phyloP scores from a whole-genome alignment of 2,888 invertebrate species.

The Hypena proboscidalis region DNA sequence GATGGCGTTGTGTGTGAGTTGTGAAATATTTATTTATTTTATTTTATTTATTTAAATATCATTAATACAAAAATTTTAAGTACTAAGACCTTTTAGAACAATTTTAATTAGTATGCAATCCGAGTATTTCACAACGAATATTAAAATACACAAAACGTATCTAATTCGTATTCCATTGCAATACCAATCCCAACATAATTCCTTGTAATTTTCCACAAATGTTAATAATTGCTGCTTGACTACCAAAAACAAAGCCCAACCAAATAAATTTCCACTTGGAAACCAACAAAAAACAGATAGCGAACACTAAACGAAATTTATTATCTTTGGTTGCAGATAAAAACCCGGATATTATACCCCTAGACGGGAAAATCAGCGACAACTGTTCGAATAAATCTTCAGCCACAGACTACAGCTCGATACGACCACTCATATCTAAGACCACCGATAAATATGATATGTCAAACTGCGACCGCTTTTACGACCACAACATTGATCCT shows the following conservation, averaged over 20 bases:
- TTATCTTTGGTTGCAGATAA: slow-evolving; percentile 65
- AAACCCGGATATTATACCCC: slow-evolving; percentile 80
- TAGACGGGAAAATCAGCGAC: slow-evolving; percentile 80
- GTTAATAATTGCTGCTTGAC: slow-evolving; percentile 9
- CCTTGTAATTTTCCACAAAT: slow-evolving; percentile 4
- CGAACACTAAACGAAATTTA: slow-evolving; percentile 29
- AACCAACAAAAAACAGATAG: slow-evolving; percentile 24
- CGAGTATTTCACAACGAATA: too few relatives aligned
- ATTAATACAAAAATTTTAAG: too few relatives aligned
- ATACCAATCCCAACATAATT: too few relatives aligned
- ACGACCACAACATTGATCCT: slow-evolving; percentile 70
- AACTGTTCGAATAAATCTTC: slow-evolving; percentile 78
- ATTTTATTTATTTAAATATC: too few relatives aligned
- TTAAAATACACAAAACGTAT: too few relatives aligned
- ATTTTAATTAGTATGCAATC: too few relatives aligned
- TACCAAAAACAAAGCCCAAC: slow-evolving; percentile 17
- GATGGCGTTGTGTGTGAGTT: too few relatives aligned
- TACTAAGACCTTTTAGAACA: too few relatives aligned
- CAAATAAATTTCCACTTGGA: slow-evolving; percentile 25
- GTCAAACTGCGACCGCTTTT: slow-evolving; percentile 67
- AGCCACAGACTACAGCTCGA: slow-evolving; percentile 75
- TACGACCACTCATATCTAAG: slow-evolving; percentile 73
- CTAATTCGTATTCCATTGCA: too few relatives aligned
- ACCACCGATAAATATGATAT: slow-evolving; percentile 72
- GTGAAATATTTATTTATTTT: too few relatives aligned